Evolutionary conservation across 2,113 vertebrate species (phyloP).

Genomic region (Centropus bengalensis): DNA sequence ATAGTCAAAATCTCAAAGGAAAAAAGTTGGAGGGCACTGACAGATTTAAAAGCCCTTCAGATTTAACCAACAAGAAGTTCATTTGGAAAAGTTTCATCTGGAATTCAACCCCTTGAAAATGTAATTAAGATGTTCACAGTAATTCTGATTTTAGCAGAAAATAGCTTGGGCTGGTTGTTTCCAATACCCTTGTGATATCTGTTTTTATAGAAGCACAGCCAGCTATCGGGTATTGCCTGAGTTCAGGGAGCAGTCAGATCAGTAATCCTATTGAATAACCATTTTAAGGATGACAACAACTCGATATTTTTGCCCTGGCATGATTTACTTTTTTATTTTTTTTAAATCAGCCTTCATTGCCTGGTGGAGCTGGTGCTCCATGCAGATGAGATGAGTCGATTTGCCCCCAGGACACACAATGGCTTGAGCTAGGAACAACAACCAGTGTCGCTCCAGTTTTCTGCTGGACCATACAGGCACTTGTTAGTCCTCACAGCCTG

Average conservation of each 20-base stretch:
- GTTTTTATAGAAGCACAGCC: rapidly evolving
- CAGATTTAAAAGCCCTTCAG: background rate
- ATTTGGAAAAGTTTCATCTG: background rate
- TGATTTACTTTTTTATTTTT: background rate
- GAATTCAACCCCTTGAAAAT: background rate
- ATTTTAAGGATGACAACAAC: background rate
- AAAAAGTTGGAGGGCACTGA: background rate
- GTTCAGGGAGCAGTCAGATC: too few relatives aligned
- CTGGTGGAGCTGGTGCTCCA: background rate
- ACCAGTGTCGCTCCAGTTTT: background rate
- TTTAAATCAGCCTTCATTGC: background rate
- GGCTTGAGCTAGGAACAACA: background rate
- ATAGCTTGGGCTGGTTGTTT: background rate
- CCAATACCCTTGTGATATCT: background rate
- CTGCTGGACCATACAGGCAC: background rate
- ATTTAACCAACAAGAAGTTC: background rate
- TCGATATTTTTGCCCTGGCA: background rate
- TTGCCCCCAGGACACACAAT: rapidly evolving
- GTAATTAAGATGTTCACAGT: background rate
- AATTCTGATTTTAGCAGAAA: background rate
- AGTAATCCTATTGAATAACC: background rate
- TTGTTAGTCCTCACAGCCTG: too few relatives aligned
- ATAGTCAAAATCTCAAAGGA: background rate
- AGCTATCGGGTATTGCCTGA: rapidly evolving
- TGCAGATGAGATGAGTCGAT: too few relatives aligned